These are phyloP conservation scores for Calameuta filiformis DNA, from an alignment of 2,888 invertebrate genomes.

Conservation along the genomic window DNA sequence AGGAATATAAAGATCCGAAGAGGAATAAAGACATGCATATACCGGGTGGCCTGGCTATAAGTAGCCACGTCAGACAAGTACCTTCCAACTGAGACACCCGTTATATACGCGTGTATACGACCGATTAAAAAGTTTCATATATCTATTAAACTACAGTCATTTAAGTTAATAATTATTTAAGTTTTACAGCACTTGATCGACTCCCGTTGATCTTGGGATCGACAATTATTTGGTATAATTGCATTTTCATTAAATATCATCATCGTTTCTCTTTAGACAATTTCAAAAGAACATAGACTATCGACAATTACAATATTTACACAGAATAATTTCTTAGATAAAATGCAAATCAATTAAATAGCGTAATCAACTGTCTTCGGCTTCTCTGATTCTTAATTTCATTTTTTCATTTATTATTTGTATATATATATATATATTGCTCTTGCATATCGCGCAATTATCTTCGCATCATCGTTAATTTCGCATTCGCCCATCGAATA, in stretches of 20 bases:
- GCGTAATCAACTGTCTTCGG: slow-evolving; percentile 15
- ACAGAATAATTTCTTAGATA: slow-evolving; percentile 36
- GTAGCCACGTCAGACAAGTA: background rate
- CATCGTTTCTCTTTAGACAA: slow-evolving; percentile 22
- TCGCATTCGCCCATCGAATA: background rate
- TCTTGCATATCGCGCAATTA: background rate
- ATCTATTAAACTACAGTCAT: slow-evolving; percentile 1
- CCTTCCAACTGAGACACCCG: background rate
- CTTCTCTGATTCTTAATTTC: slow-evolving; percentile 13
- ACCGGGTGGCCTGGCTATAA: background rate
- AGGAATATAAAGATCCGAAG: background rate
- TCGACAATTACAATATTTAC: slow-evolving; percentile 41
- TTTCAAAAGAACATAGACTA: slow-evolving; percentile 22
- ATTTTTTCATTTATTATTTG: slow-evolving; percentile 19
- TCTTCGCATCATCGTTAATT: background rate
- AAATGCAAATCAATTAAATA: slow-evolving; percentile 42
- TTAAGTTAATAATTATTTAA: slow-evolving; percentile 13
- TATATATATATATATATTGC: slow-evolving; percentile 3
- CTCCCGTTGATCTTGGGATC: background rate
- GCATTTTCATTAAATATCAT: slow-evolving; percentile 41
- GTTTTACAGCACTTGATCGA: slow-evolving; percentile 9
- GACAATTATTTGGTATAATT: slow-evolving; percentile 51
- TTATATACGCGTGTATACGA: background rate
- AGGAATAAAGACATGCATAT: slow-evolving; percentile 3
- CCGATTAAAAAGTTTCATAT: background rate